Evolutionary conservation across 1,140 invertebrate species (phyloP), one percentile per base, ranked within the genome.

Genomic region (Fopius arisanus): DNA sequence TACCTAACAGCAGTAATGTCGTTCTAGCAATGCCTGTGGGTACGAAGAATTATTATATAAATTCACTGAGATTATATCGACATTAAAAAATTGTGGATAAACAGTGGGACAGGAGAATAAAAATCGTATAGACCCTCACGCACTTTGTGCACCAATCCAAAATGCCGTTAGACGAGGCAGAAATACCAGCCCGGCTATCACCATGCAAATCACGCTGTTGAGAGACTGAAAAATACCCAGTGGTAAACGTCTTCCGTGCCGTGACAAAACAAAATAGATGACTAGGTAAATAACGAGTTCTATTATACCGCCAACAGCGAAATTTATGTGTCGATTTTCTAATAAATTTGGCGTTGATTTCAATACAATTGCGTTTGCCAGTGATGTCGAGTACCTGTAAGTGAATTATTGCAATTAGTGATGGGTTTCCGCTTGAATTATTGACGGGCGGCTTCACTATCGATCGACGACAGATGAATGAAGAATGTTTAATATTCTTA

Each of bases 301-400:
- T 26, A 86, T 70, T 0, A 65, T 75, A 12, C 79, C 84, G 26
- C 83, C 80, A 5, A 87, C 71, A 0, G 82, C 79, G 43, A 87
- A 85, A 43, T 81, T 84, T 0, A 85, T 40, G 67, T 87, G 85
- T 9, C 82, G 78, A 31, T 88, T 80, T n/a, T 77, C n/a, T 5
- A 73, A 75, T 21, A 87, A 70, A 63, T 72, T 78, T 4, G 86
- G 82, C 0, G 81, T 67, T 4, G 82, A 67, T 59, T 76, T 78
- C 19, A 77, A 76, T 21, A 86, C 73, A 7, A 80, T 76, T 59
- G 79, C 79, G 65, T 80, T 81, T 6, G 77, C 78, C n/a, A 83
- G 70, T 6, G 86, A 80, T 12, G 79, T 78, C 9, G 80, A 75
- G 31, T 87, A 84, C 85, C 87, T 87, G 75, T 69, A 75, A 70